Percentiles rank a stretch among this genome's conserved stretches.
Conservation (phyloP, 53 echinoderm and acorn worm species). For the Antedon mediterranea region DNA sequence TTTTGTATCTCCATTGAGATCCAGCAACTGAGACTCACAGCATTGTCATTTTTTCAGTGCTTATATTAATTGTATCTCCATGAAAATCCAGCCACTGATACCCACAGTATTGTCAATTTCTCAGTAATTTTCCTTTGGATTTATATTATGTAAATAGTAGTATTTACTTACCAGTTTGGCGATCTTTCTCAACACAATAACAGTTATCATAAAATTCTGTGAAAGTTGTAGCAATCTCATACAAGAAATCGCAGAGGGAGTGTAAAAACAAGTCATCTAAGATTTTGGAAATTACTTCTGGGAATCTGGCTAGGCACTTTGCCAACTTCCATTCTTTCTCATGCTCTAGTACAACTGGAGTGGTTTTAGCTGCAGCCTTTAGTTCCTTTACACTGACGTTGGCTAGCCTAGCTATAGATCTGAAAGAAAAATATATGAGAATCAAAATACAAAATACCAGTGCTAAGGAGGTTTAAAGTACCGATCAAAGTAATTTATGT, state of each 20-base stretch:
- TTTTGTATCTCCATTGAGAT: too few relatives aligned
- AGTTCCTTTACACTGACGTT: constrained; percentile 34
- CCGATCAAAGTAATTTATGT: too few relatives aligned
- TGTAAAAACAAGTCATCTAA: constrained; percentile 72
- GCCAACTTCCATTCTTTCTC: constrained; percentile 93
- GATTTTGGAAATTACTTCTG: constrained; percentile 48
- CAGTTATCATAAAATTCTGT: constrained; percentile 97
- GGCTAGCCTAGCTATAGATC: constrained; percentile 82
- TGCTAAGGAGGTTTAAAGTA: too few relatives aligned
- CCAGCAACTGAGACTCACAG: too few relatives aligned
- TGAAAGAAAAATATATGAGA: constrained; percentile 7
- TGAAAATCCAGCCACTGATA: too few relatives aligned
- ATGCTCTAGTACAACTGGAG: constrained; percentile 41
- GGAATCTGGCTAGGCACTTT: constrained; percentile 67
- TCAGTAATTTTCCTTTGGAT: too few relatives aligned
- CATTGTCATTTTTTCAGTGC: too few relatives aligned
- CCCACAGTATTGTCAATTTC: too few relatives aligned
- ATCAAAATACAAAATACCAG: neutral
- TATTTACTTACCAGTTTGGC: constrained; percentile 40
- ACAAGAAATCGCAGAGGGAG: constrained; percentile 80
- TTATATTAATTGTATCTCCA: too few relatives aligned
- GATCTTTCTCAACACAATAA: constrained; percentile 82
- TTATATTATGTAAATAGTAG: too few relatives aligned
- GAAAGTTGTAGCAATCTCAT: constrained; percentile 87
- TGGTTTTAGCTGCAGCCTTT: constrained; percentile 43